Conservation (phyloP, 2,888 invertebrate species). For the Dioctria rufipes region DNA sequence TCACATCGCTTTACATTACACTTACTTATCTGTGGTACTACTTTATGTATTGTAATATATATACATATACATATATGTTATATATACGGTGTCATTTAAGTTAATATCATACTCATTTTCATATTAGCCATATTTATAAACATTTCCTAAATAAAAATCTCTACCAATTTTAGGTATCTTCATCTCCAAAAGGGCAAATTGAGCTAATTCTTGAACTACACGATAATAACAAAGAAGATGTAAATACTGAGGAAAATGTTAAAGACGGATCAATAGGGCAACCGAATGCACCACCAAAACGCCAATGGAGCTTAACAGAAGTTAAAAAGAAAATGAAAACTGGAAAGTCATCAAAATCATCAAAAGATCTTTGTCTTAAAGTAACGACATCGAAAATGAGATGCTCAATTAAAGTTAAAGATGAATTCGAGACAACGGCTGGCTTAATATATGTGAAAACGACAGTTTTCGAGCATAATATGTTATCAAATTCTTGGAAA, state of each 20-base stretch:
- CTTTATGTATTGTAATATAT: too few relatives aligned
- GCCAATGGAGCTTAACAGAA: constrained; percentile 65
- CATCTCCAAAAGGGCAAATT: constrained; percentile 68
- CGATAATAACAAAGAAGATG: constrained; percentile 60
- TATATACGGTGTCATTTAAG: too few relatives aligned
- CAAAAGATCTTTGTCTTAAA: constrained; percentile 62
- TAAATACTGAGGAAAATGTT: constrained; percentile 2
- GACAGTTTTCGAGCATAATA: constrained; percentile 80
- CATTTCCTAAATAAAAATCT: constrained; percentile 19
- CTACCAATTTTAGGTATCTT: constrained; percentile 62
- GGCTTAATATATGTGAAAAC: constrained; percentile 83
- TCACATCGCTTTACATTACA: too few relatives aligned
- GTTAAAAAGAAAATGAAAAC: constrained; percentile 68
- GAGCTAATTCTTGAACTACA: constrained; percentile 68
- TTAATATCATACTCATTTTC: too few relatives aligned
- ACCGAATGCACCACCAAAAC: constrained; percentile 57
- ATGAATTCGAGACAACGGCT: constrained; percentile 69
- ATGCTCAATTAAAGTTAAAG: constrained; percentile 70
- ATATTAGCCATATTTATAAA: constrained; percentile 48
- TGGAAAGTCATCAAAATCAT: constrained; percentile 58
- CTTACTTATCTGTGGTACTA: too few relatives aligned
- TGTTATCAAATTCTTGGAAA: constrained; percentile 77
- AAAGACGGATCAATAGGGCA: neutral
- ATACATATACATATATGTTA: too few relatives aligned
- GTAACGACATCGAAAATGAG: constrained; percentile 69